Conservation (phyloP, 2,797 vertebrate species). For the Bradypodion pumilum region DNA sequence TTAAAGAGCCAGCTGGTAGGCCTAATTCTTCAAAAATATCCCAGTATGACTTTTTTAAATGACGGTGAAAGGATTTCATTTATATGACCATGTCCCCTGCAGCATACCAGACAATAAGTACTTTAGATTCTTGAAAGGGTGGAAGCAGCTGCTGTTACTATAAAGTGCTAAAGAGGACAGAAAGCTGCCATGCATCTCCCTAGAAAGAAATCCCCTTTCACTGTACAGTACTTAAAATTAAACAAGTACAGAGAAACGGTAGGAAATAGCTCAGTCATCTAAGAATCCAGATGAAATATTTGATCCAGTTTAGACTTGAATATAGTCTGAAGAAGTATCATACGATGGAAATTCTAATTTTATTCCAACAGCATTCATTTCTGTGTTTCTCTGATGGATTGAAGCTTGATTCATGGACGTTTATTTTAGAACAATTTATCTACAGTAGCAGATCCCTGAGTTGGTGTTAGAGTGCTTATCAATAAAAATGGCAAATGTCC, state of each 20-base stretch:
- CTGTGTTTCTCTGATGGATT: constrained; percentile 39
- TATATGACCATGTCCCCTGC: rapidly evolving
- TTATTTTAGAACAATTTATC: constrained; percentile 60
- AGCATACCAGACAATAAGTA: background rate
- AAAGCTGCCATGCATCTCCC: background rate
- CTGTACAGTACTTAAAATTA: constrained; percentile 38
- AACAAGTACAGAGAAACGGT: background rate
- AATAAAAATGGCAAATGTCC: constrained; percentile 41
- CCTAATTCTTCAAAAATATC: constrained; percentile 18
- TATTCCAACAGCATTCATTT: constrained; percentile 38
- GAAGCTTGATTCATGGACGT: constrained; percentile 44
- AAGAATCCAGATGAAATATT: constrained; percentile 33
- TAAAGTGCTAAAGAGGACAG: constrained; percentile 3
- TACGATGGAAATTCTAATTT: constrained; percentile 51
- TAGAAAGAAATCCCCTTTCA: constrained; percentile 7
- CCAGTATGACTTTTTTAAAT: background rate
- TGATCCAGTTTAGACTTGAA: constrained; percentile 22
- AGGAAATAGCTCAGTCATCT: constrained; percentile 12
- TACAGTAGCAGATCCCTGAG: constrained; percentile 54
- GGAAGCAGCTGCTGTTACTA: constrained; percentile 10
- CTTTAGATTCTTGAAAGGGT: constrained; percentile 32
- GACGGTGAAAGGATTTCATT: constrained; percentile 3
- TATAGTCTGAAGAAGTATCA: background rate
- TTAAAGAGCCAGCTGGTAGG: background rate
- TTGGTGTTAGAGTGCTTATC: constrained; percentile 10